phyloP scores from a whole-genome alignment of 2,113 vertebrate species.

The Galemys pyrenaicus region DNA sequence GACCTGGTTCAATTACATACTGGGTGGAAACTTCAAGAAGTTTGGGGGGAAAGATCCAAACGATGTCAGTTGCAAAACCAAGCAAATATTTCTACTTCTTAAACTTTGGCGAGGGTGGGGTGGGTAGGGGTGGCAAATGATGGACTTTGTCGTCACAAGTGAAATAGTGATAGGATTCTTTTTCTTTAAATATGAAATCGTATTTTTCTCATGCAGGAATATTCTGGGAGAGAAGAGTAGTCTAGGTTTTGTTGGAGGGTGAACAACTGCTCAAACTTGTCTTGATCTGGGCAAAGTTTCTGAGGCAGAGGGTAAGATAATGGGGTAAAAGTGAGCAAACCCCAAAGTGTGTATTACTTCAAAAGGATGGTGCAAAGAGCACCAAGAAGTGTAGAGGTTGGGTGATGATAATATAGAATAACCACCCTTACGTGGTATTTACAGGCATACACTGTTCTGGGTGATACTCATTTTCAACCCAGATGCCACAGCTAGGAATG shows the following conservation, averaged over 20 bases:
- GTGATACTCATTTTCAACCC: not conserved
- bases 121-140: too few relatives aligned
- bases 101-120: too few relatives aligned
- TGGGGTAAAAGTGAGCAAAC: not conserved
- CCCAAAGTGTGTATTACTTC: not conserved
- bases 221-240: not conserved
- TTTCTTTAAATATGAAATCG: not conserved
- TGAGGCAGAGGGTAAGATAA: conserved; percentile 62
- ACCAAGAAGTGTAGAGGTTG: not conserved
- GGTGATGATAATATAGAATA: not conserved
- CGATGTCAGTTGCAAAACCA: conserved; percentile 1
- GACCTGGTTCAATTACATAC: not conserved
- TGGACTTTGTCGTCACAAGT: not conserved
- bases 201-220: conserved; percentile 51
- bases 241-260: conserved; percentile 6
- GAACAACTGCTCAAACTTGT: conserved; percentile 44
- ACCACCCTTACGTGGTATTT: not conserved
- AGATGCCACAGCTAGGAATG: not conserved
- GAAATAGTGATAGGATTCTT: conserved; percentile 1
- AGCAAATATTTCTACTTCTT: not conserved
- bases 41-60: not conserved
- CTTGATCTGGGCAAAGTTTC: conserved; percentile 53
- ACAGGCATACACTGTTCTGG: not conserved
- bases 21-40: not conserved
- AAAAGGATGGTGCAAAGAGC: not conserved